Base-by-base conservation (phyloP, 1,140 invertebrate genomes). In the Apis dorsata region DNA sequence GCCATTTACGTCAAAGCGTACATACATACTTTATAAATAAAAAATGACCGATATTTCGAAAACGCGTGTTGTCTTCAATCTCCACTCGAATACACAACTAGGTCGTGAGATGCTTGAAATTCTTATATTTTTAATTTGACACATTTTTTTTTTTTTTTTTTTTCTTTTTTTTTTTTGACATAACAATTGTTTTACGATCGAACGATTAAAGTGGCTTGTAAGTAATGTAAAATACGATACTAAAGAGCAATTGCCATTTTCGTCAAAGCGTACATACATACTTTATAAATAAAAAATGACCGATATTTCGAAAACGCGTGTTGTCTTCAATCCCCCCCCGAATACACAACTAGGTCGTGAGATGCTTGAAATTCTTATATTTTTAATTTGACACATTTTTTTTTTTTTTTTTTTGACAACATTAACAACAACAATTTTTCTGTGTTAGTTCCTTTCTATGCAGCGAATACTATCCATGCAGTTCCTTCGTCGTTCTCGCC, bases 111-210 rank as follows among this genome's bases (percentile, higher is more conserved):
- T 91, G 87, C 79, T 91, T 92, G 90, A 93, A 93, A 93, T 91
- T 88, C 90, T 91, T 92, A 91, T 92, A 92, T 92, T 92, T 75
- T 92, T 91, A 93, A 92, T 92, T 93, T 92, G 90, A 93, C 92
- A 93, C 91, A 93, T 91, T 90, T 91, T 63, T 55, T 55, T 55
- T 55, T 55, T 55, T 55, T 55, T 55, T 55, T 55, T 55, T 55
- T 13, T 57, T 91, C n/a, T n/a, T n/a, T 55, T 55, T 55, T 55
- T 55, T 55, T 13, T 57, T 91, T 90, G 90, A 91, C 89, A 93
- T 90, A 93, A 90, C 90, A 92, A 92, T n/a, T n/a, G n/a, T n/a
- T n/a, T n/a, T n/a, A 71, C 75, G 59, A 62, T 19, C 24, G 60
- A 34, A 5, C 62, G 44, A 82, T 86, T 71, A 19, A 83, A 69